These are phyloP conservation scores for Paedocypris micromegethes DNA, from an alignment of 2,797 vertebrate genomes.

Conservation along the genomic window DNA sequence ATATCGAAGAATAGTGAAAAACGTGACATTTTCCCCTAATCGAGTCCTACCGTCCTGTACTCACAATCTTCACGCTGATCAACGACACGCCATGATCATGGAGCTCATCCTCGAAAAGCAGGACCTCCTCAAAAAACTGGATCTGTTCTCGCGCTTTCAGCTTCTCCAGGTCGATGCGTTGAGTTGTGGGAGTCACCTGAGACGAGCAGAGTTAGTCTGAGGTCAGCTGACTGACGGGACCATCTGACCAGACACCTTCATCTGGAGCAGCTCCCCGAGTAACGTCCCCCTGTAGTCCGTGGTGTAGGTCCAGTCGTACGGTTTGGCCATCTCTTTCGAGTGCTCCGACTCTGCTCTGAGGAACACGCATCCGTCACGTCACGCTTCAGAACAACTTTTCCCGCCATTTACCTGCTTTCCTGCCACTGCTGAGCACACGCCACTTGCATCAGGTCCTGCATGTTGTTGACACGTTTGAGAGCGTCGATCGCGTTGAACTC, in stretches of 20 bases:
- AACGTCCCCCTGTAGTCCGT: constrained; percentile 94
- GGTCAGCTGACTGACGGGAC: no score
- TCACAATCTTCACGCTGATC: constrained; percentile 92
- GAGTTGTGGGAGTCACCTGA: constrained; percentile 78
- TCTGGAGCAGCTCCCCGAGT: constrained; percentile 75
- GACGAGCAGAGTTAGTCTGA: no score
- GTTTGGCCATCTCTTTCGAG: constrained; percentile 85
- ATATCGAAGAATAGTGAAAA: no score
- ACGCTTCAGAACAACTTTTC: neutral
- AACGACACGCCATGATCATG: constrained; percentile 96
- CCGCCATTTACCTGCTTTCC: constrained; percentile 79
- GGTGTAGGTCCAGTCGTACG: constrained; percentile 95
- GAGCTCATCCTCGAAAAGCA: constrained; percentile 94
- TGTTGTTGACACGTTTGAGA: constrained; percentile 87
- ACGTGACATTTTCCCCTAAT: no score
- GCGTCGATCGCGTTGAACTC: constrained; percentile 93
- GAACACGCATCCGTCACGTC: constrained; percentile 4
- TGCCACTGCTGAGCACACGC: constrained; percentile 97
- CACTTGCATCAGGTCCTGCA: constrained; percentile 86
- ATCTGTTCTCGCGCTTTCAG: constrained; percentile 92
- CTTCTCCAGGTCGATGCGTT: constrained; percentile 91
- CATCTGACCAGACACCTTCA: constrained; percentile 62
- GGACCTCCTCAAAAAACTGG: constrained; percentile 93
- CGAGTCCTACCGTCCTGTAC: constrained; percentile 48
- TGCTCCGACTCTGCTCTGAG: constrained; percentile 85